phyloP scores from a whole-genome alignment of 2,888 invertebrate species.

The Eupithecia subfuscata region DNA sequence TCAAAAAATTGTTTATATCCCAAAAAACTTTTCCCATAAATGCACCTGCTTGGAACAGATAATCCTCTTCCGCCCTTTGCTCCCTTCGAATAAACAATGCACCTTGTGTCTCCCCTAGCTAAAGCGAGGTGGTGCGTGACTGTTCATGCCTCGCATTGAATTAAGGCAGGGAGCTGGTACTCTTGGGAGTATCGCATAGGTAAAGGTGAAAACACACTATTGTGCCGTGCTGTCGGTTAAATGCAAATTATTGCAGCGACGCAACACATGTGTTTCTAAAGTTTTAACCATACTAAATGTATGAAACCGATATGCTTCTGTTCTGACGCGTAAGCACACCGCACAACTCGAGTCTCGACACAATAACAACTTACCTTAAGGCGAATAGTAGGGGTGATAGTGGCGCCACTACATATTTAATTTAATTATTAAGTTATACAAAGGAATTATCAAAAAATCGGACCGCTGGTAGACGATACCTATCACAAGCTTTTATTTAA shows the following conservation, averaged over 20 bases:
- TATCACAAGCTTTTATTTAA: no score
- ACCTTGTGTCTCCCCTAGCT: constrained; percentile 45
- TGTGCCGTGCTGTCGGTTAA: background rate
- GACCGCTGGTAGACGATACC: no score
- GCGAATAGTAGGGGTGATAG: no score
- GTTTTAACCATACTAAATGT: background rate
- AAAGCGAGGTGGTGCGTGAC: constrained; percentile 11
- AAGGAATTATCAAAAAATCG: no score
- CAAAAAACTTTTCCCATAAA: constrained; percentile 16
- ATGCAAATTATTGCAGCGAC: background rate
- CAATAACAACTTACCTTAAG: no score
- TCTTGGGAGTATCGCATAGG: background rate
- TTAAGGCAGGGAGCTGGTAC: constrained; percentile 1
- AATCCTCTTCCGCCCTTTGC: constrained; percentile 61
- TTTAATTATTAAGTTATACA: no score
- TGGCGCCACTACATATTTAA: no score
- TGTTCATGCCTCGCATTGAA: constrained; percentile 15
- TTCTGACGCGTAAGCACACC: no score
- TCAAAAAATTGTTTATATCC: background rate
- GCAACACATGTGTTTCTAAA: background rate
- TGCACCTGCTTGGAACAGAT: constrained; percentile 59
- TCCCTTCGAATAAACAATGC: constrained; percentile 43
- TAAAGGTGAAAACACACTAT: background rate
- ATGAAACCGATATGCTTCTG: background rate
- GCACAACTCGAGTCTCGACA: no score